Base-by-base conservation (phyloP, 37 sponge, comb jelly and placozoan species). In the Axinella damicornis region DNA sequence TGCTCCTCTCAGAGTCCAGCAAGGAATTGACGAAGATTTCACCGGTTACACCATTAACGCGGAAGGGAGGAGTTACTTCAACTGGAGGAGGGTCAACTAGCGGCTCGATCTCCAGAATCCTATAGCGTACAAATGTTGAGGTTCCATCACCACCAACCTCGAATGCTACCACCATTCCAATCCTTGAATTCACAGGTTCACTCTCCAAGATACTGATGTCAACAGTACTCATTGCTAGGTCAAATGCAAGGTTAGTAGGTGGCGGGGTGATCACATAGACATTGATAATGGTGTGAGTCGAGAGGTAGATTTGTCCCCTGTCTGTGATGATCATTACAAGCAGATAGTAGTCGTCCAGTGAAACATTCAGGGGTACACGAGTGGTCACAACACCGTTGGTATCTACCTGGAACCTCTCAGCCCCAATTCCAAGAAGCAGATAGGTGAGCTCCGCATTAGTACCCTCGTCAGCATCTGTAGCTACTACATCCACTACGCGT, bases 401-500 rank as follows among this genome's bases (percentile, higher is more conserved):
- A 78, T 81, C 76, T n/a, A 92, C 76, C 12, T 25, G 57, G 64
- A 95, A 95, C 33, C 69, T 65, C 38, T 81, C 81, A 24, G 78
- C 73, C 31, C 96, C 93, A 62, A 78, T 82, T n/a, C 91, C 91
- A 34, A 87, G 55, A 27, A 87, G 83, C 24, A 80, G 74, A 69
- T 95, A 95, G 28, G 65, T 71, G 6, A 95, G 74, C 53, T 88
- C 80, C 30, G 90, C 86, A 85, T 91, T 95, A 0, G 36, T 58
- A 15, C 95, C 95, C 25, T 34, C 63, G 75, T 95, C 95, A 65
- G 77, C 77, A 69, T 95, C 96, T 31, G 83, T 89, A n/a, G 90
- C 96, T 16, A 72, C 37, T 28, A 95, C 67, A 15, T 78, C 66
- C 18, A 95, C 78, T 5, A 95, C 93, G 30, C 21, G 36, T 1